phyloP scores from a whole-genome alignment of 2,113 vertebrate genomes.

The Sarotherodon lohbergeri region DNA sequence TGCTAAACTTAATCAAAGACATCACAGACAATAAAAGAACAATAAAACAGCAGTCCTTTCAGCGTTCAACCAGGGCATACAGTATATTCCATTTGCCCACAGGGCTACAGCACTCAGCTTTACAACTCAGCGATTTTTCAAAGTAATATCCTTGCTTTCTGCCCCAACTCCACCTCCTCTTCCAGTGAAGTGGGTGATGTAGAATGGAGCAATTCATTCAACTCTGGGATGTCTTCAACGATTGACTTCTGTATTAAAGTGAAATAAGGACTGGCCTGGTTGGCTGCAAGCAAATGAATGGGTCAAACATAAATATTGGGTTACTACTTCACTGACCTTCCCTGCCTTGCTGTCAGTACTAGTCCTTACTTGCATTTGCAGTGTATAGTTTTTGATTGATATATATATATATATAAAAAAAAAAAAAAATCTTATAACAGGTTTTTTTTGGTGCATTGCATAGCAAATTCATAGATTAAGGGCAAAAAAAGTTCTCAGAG shows the following conservation, averaged over 20 bases:
- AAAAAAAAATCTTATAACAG: rapidly evolving
- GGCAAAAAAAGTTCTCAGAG: background rate
- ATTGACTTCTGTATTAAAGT: background rate
- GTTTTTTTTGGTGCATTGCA: background rate
- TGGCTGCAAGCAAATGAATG: background rate
- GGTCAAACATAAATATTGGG: background rate
- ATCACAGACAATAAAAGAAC: conserved; percentile 44
- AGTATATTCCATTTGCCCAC: conserved; percentile 19
- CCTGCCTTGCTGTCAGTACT: background rate
- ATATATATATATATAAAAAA: background rate
- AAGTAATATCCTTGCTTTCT: conserved; percentile 39
- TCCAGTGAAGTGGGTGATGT: background rate
- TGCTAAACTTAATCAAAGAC: conserved; percentile 50
- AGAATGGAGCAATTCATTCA: conserved; percentile 7
- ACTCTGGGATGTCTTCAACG: background rate
- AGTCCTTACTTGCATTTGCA: background rate
- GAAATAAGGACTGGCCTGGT: background rate
- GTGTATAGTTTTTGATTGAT: background rate
- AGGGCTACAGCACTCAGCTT: conserved; percentile 13
- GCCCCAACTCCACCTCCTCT: background rate
- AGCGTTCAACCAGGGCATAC: conserved; percentile 15
- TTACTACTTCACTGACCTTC: background rate
- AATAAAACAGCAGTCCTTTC: conserved; percentile 43
- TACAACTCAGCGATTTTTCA: conserved; percentile 44
- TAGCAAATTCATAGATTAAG: background rate